Evolutionary conservation across 2,888 invertebrate genomes (phyloP).

Genomic region (Cosmorhoe ocellata): DNA sequence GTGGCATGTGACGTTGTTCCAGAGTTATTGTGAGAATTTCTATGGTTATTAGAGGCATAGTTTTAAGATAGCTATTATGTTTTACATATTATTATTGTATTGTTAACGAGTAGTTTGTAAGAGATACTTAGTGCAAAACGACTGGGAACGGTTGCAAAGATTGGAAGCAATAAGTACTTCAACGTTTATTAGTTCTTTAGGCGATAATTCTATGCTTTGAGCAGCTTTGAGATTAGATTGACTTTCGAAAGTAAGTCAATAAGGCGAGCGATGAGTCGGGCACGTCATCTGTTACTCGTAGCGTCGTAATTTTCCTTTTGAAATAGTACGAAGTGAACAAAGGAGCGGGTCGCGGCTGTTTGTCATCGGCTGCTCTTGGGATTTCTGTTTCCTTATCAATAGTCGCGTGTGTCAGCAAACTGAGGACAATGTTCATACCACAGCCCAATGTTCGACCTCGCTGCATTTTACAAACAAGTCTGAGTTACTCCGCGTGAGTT

Average conservation of each 20-base stretch:
- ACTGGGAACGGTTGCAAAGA: slow-evolving; percentile 77
- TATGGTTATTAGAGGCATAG: slow-evolving; percentile 68
- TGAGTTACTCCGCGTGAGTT: slow-evolving; percentile 56
- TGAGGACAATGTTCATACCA: slow-evolving; percentile 53
- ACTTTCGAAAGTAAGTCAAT: slow-evolving; percentile 36
- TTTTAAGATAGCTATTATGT: slow-evolving; percentile 73
- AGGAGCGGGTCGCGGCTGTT: slow-evolving; percentile 42
- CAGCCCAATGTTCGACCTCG: slow-evolving; percentile 56
- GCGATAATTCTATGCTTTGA: slow-evolving; percentile 28
- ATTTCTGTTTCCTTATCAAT: slow-evolving; percentile 52
- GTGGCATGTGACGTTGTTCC: slow-evolving; percentile 44
- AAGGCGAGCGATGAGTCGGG: slow-evolving; percentile 30
- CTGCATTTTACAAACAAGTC: slow-evolving; percentile 67
- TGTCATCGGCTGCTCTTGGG: slow-evolving; percentile 43
- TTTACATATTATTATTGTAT: slow-evolving; percentile 72
- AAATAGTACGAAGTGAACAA: slow-evolving; percentile 31
- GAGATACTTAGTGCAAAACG: slow-evolving; percentile 75
- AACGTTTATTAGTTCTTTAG: slow-evolving; percentile 44
- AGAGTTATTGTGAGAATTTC: slow-evolving; percentile 55
- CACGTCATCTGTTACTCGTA: slow-evolving; percentile 33
- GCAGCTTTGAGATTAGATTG: slow-evolving; percentile 43
- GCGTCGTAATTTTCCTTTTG: slow-evolving; percentile 36
- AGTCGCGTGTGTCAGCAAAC: slow-evolving; percentile 49
- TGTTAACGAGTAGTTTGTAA: slow-evolving; percentile 70
- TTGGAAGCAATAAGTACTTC: slow-evolving; percentile 38